Percentiles rank a stretch among this genome's conserved stretches.
Evolutionary conservation across 2,113 vertebrate genomes (phyloP).

Genomic region (Elanoides forficatus): DNA sequence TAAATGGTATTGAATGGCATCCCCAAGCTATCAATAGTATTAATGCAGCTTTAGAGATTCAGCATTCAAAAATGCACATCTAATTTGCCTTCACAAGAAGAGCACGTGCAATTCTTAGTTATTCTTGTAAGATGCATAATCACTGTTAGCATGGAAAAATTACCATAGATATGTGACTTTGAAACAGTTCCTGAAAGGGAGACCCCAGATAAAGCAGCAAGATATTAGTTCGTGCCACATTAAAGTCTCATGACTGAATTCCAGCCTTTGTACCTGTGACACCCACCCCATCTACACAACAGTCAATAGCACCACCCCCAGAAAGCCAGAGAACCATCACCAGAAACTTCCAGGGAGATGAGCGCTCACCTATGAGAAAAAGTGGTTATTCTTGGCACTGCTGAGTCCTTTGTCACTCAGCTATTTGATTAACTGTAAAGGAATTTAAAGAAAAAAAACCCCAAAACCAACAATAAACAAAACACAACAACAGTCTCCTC

Average conservation of each 20-base stretch:
- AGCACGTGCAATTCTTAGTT: fast-evolving
- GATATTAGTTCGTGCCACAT: background rate
- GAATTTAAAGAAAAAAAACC: background rate
- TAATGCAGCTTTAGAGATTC: background rate
- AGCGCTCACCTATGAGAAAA: background rate
- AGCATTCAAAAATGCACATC: background rate
- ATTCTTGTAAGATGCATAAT: background rate
- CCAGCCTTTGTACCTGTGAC: background rate
- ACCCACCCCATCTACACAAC: background rate
- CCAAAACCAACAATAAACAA: background rate
- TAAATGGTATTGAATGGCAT: background rate
- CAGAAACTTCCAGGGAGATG: background rate
- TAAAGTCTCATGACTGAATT: background rate
- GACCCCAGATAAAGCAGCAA: background rate
- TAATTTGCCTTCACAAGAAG: background rate
- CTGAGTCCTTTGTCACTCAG: background rate
- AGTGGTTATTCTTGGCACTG: background rate
- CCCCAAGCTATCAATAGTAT: background rate
- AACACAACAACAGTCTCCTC: background rate
- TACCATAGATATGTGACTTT: background rate
- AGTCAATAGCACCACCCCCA: background rate
- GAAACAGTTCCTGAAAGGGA: background rate
- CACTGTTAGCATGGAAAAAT: background rate
- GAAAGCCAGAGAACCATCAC: background rate
- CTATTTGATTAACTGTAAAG: background rate